These are phyloP conservation scores for Clarias laeviceps DNA, from an alignment of 2,797 vertebrate genomes.

Conservation along the genomic window DNA sequence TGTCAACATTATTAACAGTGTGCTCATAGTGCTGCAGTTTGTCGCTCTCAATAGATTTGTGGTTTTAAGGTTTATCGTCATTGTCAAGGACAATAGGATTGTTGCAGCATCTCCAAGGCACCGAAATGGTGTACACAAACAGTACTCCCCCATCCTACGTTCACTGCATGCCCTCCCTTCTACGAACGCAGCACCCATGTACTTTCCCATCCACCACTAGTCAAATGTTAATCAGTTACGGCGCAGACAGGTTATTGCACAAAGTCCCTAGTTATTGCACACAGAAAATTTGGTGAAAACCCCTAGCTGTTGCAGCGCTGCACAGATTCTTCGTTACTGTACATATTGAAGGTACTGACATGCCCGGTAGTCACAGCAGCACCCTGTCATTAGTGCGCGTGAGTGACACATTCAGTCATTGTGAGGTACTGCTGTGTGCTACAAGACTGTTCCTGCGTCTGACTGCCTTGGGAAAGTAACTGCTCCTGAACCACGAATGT, in stretches of 20 bases:
- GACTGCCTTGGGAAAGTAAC: not conserved
- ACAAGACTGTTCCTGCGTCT: not conserved
- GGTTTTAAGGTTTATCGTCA: not conserved
- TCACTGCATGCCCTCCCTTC: not conserved
- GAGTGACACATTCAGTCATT: not conserved
- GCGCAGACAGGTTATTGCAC: too few species aligned
- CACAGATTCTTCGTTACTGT: not conserved
- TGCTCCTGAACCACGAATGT: not conserved
- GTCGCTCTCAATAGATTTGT: not conserved
- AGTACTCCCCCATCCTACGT: not conserved
- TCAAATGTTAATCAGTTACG: not conserved
- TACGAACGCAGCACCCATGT: not conserved
- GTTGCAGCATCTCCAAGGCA: not conserved
- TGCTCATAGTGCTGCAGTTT: not conserved
- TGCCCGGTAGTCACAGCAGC: not conserved
- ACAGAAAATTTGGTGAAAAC: not conserved
- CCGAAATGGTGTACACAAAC: not conserved
- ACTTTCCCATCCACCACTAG: not conserved
- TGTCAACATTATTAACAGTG: too few species aligned
- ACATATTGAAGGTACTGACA: not conserved
- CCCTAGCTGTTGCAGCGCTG: not conserved
- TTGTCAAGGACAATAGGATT: not conserved
- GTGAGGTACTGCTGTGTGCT: not conserved
- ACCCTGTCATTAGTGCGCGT: not conserved
- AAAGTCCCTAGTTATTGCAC: too few species aligned